phyloP scores from a whole-genome alignment of 2,888 invertebrate species.

The Lobophora halterata region DNA sequence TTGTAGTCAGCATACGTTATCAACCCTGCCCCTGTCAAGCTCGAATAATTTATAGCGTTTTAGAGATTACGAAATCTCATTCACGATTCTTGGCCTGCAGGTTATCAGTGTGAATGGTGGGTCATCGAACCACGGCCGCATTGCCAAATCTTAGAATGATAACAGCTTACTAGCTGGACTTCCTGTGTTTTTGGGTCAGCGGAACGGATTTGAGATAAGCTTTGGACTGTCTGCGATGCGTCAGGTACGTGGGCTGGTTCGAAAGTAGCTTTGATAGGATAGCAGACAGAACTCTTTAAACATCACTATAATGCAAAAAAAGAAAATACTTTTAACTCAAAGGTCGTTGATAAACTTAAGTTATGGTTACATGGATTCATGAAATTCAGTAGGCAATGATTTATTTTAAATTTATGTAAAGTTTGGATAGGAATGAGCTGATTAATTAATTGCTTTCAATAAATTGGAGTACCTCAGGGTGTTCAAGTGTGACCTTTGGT shows the following conservation, averaged over 20 bases:
- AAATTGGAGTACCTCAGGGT: constrained; percentile 10
- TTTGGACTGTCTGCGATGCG: constrained; percentile 24
- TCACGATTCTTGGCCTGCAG: constrained; percentile 26
- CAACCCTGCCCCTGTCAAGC: constrained; percentile 17
- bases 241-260: constrained; percentile 18
- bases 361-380: too few relatives aligned
- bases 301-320: too few relatives aligned
- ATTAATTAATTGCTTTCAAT: too few relatives aligned
- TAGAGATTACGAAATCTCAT: constrained; percentile 31
- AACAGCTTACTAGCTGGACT: constrained; percentile 28
- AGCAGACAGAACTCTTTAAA: constrained; percentile 7
- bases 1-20: constrained; percentile 17
- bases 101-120: constrained; percentile 26
- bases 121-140: constrained; percentile 29
- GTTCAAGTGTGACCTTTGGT: constrained; percentile 2
- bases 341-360: too few relatives aligned
- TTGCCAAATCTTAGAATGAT: constrained; percentile 50
- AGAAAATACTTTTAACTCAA: too few relatives aligned
- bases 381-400: too few relatives aligned
- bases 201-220: constrained; percentile 41
- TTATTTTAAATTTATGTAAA: too few relatives aligned
- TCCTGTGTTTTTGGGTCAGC: constrained; percentile 36
- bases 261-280: constrained; percentile 16
- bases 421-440: too few relatives aligned
- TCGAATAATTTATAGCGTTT: constrained; percentile 22